Conservation (phyloP, 1,140 invertebrate species). For the Magallana angulata region DNA sequence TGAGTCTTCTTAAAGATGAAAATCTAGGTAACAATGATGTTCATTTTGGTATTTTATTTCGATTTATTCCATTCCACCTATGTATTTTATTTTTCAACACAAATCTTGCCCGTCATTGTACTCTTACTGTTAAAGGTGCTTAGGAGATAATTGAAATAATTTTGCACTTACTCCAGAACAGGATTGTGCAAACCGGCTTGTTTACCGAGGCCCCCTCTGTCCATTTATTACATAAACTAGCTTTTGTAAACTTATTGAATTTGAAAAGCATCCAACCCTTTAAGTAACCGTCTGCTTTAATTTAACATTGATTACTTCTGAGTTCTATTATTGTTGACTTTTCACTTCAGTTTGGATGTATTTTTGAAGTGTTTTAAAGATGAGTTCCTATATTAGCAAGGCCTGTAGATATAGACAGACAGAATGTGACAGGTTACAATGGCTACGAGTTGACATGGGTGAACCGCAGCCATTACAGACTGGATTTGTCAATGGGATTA, state of each 20-base stretch:
- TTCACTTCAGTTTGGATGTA: conserved; percentile 26
- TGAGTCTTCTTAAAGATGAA: background rate
- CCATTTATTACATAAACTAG: background rate
- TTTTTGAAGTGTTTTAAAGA: conserved; percentile 25
- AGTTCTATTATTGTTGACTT: conserved; percentile 31
- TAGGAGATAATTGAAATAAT: background rate
- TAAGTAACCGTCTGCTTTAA: conserved; percentile 16
- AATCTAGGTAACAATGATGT: background rate
- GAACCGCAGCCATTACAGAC: conserved; percentile 15
- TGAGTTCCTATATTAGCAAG: background rate
- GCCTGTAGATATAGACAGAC: background rate
- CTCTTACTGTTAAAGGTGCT: too few relatives aligned
- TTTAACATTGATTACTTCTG: conserved; percentile 1
- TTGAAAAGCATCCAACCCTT: conserved; percentile 7
- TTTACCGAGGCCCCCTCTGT: too few relatives aligned
- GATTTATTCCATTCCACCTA: too few relatives aligned
- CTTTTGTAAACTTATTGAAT: conserved; percentile 14
- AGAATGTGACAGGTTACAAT: conserved; percentile 6
- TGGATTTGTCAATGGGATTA: conserved; percentile 30
- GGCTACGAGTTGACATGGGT: background rate
- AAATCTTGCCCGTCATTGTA: too few relatives aligned
- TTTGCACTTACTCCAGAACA: background rate
- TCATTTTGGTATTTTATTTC: too few relatives aligned
- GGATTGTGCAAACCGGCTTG: too few relatives aligned
- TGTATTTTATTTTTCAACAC: too few relatives aligned